Base-by-base conservation (phyloP, 2,113 vertebrate species). In the Coturnix japonica region DNA sequence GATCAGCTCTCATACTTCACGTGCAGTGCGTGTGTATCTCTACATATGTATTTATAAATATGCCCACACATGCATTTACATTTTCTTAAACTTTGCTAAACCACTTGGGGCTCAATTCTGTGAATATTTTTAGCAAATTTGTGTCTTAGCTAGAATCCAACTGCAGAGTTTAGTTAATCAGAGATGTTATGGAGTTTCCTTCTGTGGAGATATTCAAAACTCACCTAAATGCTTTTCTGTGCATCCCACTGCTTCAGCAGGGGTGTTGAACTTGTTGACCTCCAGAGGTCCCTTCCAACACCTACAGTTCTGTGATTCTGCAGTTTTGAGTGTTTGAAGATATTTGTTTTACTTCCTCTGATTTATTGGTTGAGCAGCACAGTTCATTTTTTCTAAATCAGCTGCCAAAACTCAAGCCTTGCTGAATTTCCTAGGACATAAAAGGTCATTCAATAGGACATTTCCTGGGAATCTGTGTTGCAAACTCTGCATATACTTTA, bases 41-140 rank as follows among this genome's bases (percentile, higher is more conserved):
- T 46, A 19, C 1, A 0, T 14, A 6, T 4, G 2, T 23, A 5
- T 35, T 39, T 28, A 26, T 39, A 43, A 22, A 13, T 22, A 11
- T 19, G 8, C 49, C 61, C 7, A 57, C 1, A 1, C 28, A 18
- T 14, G 9, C 11, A 26, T 6, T 63, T 53, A 28, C 2, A 2
- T 61, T 57, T 39, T 51, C 64, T 49, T 70, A 74, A 23, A 39
- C 39, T 61, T 65, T 7, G 11, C 6, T 78, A 47, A 81, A 63
- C 2, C 7, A 60, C 33, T 51, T 30, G 9, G 35, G 73, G 26
- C 39, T 79, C 1, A 2, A 5, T 57, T 69, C 22, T 57, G 33
- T 60, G 20, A 39, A 22, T 78, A 60, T 61, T n/a, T 53, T n/a
- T 13, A 57, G 49, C 13, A 79, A 82, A 76, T 28, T 16, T 25